phyloP scores from a whole-genome alignment of 2,797 vertebrate species.

The Aratinga solstitialis region DNA sequence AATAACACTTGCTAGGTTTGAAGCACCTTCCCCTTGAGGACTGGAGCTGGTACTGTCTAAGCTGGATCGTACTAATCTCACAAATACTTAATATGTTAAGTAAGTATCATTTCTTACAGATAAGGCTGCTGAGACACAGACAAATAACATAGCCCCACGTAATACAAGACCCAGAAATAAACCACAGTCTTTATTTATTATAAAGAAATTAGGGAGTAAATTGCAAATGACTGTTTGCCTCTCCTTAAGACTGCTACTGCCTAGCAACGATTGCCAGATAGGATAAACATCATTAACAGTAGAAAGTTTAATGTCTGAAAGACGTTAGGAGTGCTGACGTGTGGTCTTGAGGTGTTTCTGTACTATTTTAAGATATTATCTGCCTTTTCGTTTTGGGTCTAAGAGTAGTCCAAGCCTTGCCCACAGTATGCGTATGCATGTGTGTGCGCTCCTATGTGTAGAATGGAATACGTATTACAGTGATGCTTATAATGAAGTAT shows the following conservation, averaged over 20 bases:
- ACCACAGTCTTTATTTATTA: conserved; percentile 14
- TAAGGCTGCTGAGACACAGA: neutral
- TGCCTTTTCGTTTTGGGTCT: neutral
- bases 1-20: neutral
- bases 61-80: neutral
- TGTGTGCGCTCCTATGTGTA: rapidly evolving
- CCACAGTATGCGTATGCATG: neutral
- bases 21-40: neutral
- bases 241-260: neutral
- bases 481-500: neutral
- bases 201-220: conserved; percentile 35
- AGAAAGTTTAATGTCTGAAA: neutral
- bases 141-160: neutral
- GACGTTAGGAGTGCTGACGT: neutral
- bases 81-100: neutral
- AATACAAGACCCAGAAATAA: conserved; percentile 7
- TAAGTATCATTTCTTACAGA: neutral
- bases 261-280: conserved; percentile 26
- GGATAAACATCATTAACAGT: conserved; percentile 40
- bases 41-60: neutral
- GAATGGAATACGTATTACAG: neutral
- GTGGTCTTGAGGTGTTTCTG: neutral
- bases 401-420: neutral
- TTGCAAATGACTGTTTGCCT: conserved; percentile 53
- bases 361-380: neutral